Percentiles rank a stretch among this genome's conserved stretches.
These are phyloP conservation scores for Rattus rattus DNA, from an alignment of 2,113 vertebrate genomes.

Conservation along the genomic window DNA sequence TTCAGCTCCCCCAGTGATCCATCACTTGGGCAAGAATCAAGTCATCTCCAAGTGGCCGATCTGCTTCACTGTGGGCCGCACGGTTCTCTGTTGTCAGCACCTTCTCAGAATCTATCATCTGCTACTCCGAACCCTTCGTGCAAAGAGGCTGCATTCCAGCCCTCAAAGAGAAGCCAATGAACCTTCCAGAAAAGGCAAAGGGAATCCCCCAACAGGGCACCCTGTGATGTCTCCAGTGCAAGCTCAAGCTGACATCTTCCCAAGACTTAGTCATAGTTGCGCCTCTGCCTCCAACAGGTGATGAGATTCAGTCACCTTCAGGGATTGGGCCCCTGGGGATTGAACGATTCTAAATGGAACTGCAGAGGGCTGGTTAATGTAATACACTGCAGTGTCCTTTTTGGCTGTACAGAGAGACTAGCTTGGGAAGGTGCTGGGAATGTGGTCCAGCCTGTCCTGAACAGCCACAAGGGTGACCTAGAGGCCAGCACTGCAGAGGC, in stretches of 20 bases:
- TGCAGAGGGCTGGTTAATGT: fast-evolving
- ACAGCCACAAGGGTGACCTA: not conserved
- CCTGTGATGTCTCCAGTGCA: fast-evolving
- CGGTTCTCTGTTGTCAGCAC: not conserved
- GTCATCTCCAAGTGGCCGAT: fast-evolving
- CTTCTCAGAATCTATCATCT: fast-evolving
- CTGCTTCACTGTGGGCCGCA: fast-evolving
- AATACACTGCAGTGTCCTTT: fast-evolving
- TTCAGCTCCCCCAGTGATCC: fast-evolving
- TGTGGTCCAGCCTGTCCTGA: fast-evolving
- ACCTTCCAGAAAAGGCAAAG: not conserved
- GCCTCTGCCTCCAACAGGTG: not conserved
- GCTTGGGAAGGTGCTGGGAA: too few species aligned
- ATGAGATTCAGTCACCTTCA: too few species aligned
- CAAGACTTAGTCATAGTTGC: fast-evolving
- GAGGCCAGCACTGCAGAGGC: not conserved
- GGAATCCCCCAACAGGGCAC: fast-evolving
- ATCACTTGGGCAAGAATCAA: fast-evolving
- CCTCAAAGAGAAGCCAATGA: not conserved
- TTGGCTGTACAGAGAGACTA: fast-evolving
- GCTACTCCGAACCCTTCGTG: not conserved
- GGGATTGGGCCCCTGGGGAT: not conserved
- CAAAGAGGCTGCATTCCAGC: not conserved
- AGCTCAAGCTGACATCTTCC: not conserved
- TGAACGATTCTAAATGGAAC: too few species aligned